Base-by-base conservation (phyloP, 2,888 invertebrate species). In the Strigamia crassipes region DNA sequence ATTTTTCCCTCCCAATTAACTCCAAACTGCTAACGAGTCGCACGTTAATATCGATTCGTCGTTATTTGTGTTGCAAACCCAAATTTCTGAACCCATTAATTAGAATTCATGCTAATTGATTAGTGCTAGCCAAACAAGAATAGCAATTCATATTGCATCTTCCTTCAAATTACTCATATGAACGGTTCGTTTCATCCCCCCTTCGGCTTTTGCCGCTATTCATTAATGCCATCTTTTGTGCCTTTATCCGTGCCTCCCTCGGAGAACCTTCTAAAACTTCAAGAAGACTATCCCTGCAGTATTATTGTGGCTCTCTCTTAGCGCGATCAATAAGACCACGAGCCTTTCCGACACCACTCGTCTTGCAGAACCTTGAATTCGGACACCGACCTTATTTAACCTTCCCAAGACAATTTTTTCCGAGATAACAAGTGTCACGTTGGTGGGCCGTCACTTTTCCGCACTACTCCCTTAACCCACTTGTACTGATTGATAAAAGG, bases 381-480 rank as follows among this genome's bases (percentile, higher is more conserved):
- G 73, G 73, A 73, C 73, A 73, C 27, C 73, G 73, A 73, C 73
- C 73, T 31, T 73, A 13, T 73, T 73, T 73, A 73, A 31, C 23
- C 31, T 15, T 31, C 73, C 31, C 31, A 15, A 15, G 27, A 73
- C 73, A 31, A 31, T 31, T 73, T 73, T 73, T 31, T 73, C n/a
- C 15, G 31, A 73, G 73, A 73, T 73, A 73, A 73, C 73, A 73
- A 73, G 73, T 73, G 73, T 27, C 73, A 31, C 31, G 12, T 31
- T 73, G 73, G 73, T 27, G 73, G 31, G 10, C 5, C 15, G 27
- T n/a, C 31, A n/a, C 31, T 73, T 27, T 56, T 56, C 6, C 56
- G 15, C 56, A 18, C 73, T n/a, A 31, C 73, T 73, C 73, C 73
- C 31, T 73, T 73, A 73, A 73, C 73, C 73, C 73, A 73, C 73